These are phyloP conservation scores for Zaprionus lachaisei DNA, from an alignment of 1,140 invertebrate genomes.

Conservation along the genomic window DNA sequence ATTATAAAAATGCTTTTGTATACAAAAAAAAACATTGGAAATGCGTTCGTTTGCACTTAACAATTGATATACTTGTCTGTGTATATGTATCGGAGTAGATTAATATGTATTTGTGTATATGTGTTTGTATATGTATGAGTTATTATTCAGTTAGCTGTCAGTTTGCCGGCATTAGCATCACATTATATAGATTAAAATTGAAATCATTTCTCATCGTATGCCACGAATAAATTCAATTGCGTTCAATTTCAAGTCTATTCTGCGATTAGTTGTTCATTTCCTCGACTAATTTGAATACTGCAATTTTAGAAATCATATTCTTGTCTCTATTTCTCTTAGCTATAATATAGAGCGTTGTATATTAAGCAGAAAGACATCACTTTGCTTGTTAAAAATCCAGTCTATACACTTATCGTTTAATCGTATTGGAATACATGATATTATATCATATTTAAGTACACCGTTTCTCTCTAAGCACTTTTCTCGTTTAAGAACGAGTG, in stretches of 20 bases:
- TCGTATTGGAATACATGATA: slow-evolving; percentile 59
- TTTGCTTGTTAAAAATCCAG: slow-evolving; percentile 69
- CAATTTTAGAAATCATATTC: slow-evolving; percentile 42
- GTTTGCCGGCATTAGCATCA: slow-evolving; percentile 21
- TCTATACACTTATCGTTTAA: slow-evolving; percentile 73
- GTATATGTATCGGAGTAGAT: slow-evolving; percentile 18
- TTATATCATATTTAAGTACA: slow-evolving; percentile 60
- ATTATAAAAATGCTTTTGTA: slow-evolving; percentile 53
- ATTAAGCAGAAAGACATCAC: slow-evolving; percentile 74
- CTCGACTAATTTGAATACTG: slow-evolving; percentile 65
- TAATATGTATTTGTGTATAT: slow-evolving; percentile 25
- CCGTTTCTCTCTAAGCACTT: slow-evolving; percentile 22
- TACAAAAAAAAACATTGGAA: slow-evolving; percentile 42
- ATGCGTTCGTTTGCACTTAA: slow-evolving; percentile 39
- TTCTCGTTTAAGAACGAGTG: slow-evolving; percentile 10
- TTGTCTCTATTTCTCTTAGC: slow-evolving; percentile 55
- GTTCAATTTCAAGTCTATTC: slow-evolving; percentile 20
- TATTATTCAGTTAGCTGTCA: slow-evolving; percentile 36
- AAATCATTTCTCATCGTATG: slow-evolving; percentile 9
- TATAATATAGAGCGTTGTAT: slow-evolving; percentile 73
- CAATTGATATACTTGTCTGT: slow-evolving; percentile 24
- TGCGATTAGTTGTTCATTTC: slow-evolving; percentile 63
- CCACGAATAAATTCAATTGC: slow-evolving; percentile 1
- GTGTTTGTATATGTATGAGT: slow-evolving; percentile 38
- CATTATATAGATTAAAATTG: slow-evolving; percentile 35